Base-by-base conservation (phyloP, 2,797 vertebrate genomes). In the Psittacula derbiana region DNA sequence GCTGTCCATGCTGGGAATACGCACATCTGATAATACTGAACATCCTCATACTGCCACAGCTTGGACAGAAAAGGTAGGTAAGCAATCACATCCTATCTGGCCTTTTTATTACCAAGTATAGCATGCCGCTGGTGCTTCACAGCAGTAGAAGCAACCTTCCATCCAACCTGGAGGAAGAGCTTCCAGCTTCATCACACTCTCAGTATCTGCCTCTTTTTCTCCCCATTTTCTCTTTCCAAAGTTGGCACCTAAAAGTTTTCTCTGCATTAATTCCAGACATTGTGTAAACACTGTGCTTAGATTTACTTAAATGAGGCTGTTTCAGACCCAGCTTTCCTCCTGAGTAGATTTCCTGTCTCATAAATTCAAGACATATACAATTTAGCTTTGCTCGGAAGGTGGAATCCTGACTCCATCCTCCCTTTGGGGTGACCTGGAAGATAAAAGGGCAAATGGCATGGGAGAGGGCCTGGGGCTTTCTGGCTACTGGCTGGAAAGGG, bases 251-350 rank as follows among this genome's bases (percentile, higher is more conserved):
- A 61, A 96, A 97, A 91, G 93, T 97, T 97, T 97, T 96, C 95
- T 97, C 97, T 98, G 98, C 97, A 98, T 98, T 98, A 98, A 98
- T 98, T 98, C 96, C 97, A 98, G 98, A 98, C 98, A 90, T 69
- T 97, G 94, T 97, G 97, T 97, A 98, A 98, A 98, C 97, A 98
- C 66, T 81, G 80, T 93, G 79, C 95, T 92, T 94, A 93, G 95
- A 95, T 84, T 88, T 94, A 90, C 96, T 96, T 95, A 96, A 98
- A 97, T 40, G 69, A 92, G 74, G 62, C 80, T 91, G 90, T 95
- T 97, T 97, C 90, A 93, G 96, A 60, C 82, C 86, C 67, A 95
- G 93, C 43, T 95, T 97, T 98, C 94, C 93, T 93, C 62, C 66
- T 60, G 61, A 90, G 60, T 16, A 91, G 76, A 93, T 89, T 97